Conservation (phyloP, 2,888 invertebrate species). For the Zaprionus lineosus region DNA sequence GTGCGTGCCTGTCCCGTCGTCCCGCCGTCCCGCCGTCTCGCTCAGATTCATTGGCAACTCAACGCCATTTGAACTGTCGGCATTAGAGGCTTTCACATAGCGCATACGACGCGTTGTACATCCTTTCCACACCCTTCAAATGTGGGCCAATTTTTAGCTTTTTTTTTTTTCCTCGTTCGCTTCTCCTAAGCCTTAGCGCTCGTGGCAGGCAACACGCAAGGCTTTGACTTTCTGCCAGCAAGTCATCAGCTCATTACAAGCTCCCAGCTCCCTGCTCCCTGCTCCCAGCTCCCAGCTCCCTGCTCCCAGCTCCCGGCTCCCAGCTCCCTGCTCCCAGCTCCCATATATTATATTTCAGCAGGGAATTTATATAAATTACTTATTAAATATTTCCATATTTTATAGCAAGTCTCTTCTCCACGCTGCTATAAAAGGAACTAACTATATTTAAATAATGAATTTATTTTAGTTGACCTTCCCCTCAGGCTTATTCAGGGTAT, state of each 20-base stretch:
- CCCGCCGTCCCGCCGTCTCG: conserved; percentile 4
- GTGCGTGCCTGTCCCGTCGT: conserved; percentile 27
- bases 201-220: conserved; percentile 63
- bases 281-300: no score
- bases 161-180: no score
- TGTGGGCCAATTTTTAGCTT: conserved; percentile 62
- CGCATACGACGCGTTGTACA: conserved; percentile 59
- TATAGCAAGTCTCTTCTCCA: not conserved
- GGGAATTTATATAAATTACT: conserved; percentile 52
- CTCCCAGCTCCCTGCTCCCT: no score
- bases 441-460: conserved; percentile 59
- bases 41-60: conserved; percentile 47
- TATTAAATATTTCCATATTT: not conserved
- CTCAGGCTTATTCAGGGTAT: conserved; percentile 46
- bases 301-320: no score
- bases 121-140: not conserved
- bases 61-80: conserved; percentile 46
- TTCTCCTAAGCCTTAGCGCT: conserved; percentile 4
- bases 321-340: no score
- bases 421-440: conserved; percentile 35
- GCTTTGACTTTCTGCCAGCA: conserved; percentile 64
- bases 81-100: conserved; percentile 61
- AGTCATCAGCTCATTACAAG: conserved; percentile 37
- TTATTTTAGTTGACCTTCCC: conserved; percentile 38
- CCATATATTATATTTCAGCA: conserved; percentile 52